phyloP scores from a whole-genome alignment of 64 coral and sea anemone species.

The Montipora cactus region DNA sequence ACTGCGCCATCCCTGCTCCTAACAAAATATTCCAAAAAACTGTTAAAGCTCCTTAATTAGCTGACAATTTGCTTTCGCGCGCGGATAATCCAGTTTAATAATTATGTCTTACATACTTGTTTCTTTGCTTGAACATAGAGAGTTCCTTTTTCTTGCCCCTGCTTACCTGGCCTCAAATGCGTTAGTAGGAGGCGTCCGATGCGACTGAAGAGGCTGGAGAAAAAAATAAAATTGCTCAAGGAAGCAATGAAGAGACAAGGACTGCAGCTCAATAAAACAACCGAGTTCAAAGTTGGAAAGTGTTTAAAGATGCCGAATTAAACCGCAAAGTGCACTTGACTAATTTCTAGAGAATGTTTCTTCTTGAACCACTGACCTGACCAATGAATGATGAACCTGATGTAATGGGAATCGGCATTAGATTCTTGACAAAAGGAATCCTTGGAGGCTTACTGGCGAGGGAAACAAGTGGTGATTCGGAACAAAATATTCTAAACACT shows the following conservation, averaged over 20 bases:
- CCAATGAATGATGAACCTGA: too few species aligned
- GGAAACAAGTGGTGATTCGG: too few species aligned
- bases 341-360: too few species aligned
- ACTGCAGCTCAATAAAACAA: slow-evolving; percentile 30
- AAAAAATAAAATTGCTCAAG: slow-evolving; percentile 37
- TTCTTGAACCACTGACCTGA: too few species aligned
- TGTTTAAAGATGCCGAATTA: slow-evolving; percentile 32
- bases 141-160: slow-evolving; percentile 46
- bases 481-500: background rate
- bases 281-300: slow-evolving; percentile 65
- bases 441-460: too few species aligned
- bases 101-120: background rate
- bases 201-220: slow-evolving; percentile 43
- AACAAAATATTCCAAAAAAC: too few species aligned
- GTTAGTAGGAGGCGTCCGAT: slow-evolving; percentile 51
- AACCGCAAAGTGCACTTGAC: background rate
- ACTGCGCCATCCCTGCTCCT: too few species aligned
- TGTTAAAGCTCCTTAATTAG: too few species aligned
- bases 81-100: background rate
- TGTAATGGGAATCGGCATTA: too few species aligned
- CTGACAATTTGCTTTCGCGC: too few species aligned
- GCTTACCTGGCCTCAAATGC: slow-evolving; percentile 47
- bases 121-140: background rate
- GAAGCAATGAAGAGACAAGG: slow-evolving; percentile 29
- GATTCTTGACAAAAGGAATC: too few species aligned